Evolutionary conservation across 2,113 vertebrate genomes (phyloP), one percentile per base, ranked within the genome.

Genomic region (Prinia subflava): DNA sequence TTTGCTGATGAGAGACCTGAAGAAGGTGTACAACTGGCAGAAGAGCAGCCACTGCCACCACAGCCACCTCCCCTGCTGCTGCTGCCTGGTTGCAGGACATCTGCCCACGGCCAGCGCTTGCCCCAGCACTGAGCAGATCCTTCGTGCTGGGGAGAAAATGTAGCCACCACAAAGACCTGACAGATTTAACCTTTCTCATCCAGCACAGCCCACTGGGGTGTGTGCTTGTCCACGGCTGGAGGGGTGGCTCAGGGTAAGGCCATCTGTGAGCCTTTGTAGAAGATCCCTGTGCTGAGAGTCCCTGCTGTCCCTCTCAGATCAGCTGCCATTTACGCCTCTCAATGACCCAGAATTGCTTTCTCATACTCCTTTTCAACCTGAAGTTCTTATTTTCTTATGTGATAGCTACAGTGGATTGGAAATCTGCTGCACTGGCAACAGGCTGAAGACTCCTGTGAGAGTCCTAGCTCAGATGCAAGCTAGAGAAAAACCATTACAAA

Each of bases 251-350:
- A 73, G 65, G 70, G n/a, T 80, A 53, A 41, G 15, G 9, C 86
- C 88, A 92, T 92, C 88, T 96, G 95, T 83, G 75, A 80, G 14
- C 17, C 71, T 87, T 90, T 94, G 69, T 17, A 71, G 68, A 70
- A 76, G 69, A 59, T 47, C 37, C 11, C 57, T 5, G 6, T 73
- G 84, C 67, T 76, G 59, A 91, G 71, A 64, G n/a, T 42, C 50
- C 56, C 86, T 47, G 63, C 35, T 59, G 64, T 37, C 70, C 11
- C 17, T 69, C 67, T 95, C 77, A 84, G 75, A 89, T 90, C 89
- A 90, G 67, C 77, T 94, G 86, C 83, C 92, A 87, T 64, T 37
- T 70, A 56, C 0, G 0, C 15, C 50, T 63, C 79, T 89, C 70
- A 83, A 70, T 33, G 64, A 78, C 44, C 1, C 52, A 60, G 39